Percentiles rank a stretch among this genome's conserved stretches.
Conservation (phyloP, 2,888 invertebrate genomes). For the Acleris cristana region DNA sequence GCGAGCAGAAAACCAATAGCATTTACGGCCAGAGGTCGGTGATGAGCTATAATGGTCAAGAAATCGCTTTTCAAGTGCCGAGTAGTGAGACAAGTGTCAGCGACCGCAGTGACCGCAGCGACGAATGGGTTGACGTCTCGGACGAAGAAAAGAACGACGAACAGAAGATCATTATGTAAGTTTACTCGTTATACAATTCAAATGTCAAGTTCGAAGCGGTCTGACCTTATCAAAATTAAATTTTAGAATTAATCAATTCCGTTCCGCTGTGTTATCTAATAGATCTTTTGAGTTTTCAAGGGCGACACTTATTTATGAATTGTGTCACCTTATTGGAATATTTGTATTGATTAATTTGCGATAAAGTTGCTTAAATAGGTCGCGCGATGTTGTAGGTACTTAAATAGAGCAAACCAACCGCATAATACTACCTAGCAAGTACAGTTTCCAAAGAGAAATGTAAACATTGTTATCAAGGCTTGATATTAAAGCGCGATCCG, state of each 20-base stretch:
- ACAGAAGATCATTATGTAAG: constrained; percentile 84
- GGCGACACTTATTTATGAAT: not conserved
- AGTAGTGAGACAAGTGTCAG: constrained; percentile 84
- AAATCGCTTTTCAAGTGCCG: constrained; percentile 79
- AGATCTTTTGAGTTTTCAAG: constrained; percentile 8
- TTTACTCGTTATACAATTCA: constrained; percentile 42
- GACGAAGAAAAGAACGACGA: constrained; percentile 81
- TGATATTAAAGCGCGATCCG: constrained; percentile 52
- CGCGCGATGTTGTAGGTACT: not conserved
- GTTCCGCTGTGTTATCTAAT: constrained; percentile 14
- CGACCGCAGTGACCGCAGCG: constrained; percentile 85
- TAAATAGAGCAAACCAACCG: constrained; percentile 14
- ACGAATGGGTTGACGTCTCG: constrained; percentile 87
- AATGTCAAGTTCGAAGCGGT: constrained; percentile 31
- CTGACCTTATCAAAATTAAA: constrained; percentile 22
- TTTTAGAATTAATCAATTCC: constrained; percentile 6
- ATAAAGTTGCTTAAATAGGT: constrained; percentile 4
- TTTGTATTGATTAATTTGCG: not conserved
- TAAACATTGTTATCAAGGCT: constrained; percentile 68
- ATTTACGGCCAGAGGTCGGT: constrained; percentile 83
- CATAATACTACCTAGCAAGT: constrained; percentile 49
- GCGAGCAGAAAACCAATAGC: constrained; percentile 85
- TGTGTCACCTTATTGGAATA: not conserved
- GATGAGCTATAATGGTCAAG: constrained; percentile 77
- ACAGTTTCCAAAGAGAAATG: constrained; percentile 61